phyloP scores from a whole-genome alignment of 2,888 invertebrate genomes.

The Crocallis elinguaria region DNA sequence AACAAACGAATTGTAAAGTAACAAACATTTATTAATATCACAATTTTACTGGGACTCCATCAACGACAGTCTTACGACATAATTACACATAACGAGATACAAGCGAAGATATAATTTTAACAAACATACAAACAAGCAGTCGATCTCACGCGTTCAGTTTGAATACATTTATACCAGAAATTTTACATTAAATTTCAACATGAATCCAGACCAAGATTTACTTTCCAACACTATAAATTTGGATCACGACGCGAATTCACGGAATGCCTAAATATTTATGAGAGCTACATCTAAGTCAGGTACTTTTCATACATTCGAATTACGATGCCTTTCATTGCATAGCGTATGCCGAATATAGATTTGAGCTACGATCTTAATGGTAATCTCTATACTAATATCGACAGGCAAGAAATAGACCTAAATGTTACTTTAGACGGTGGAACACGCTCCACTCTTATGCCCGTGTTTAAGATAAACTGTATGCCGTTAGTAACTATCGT shows the following conservation, averaged over 20 bases:
- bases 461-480: slow-evolving; percentile 49
- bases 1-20: slow-evolving; percentile 37
- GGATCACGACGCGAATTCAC: slow-evolving; percentile 52
- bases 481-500: slow-evolving; percentile 67
- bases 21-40: slow-evolving; percentile 83
- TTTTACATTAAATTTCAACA: slow-evolving; percentile 43
- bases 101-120: slow-evolving; percentile 53
- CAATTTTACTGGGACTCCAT: slow-evolving; percentile 77
- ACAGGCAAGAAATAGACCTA: slow-evolving; percentile 71
- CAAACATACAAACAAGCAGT: slow-evolving; percentile 49
- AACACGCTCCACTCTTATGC: slow-evolving; percentile 49
- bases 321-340: slow-evolving; percentile 49
- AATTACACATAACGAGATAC: slow-evolving; percentile 56
- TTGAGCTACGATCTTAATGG: slow-evolving; percentile 45
- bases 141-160: slow-evolving; percentile 43
- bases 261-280: slow-evolving; percentile 53
- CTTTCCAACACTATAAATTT: slow-evolving; percentile 36
- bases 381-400: slow-evolving; percentile 49
- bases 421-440: slow-evolving; percentile 39
- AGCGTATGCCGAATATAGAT: slow-evolving; percentile 48
- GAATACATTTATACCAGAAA: slow-evolving; percentile 35
- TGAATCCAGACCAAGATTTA: slow-evolving; percentile 24
- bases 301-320: slow-evolving; percentile 58
- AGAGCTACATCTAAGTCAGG: slow-evolving; percentile 72
- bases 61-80: slow-evolving; percentile 43